Base-by-base conservation (phyloP, 2,888 invertebrate genomes). In the Eristalis arbustorum region DNA sequence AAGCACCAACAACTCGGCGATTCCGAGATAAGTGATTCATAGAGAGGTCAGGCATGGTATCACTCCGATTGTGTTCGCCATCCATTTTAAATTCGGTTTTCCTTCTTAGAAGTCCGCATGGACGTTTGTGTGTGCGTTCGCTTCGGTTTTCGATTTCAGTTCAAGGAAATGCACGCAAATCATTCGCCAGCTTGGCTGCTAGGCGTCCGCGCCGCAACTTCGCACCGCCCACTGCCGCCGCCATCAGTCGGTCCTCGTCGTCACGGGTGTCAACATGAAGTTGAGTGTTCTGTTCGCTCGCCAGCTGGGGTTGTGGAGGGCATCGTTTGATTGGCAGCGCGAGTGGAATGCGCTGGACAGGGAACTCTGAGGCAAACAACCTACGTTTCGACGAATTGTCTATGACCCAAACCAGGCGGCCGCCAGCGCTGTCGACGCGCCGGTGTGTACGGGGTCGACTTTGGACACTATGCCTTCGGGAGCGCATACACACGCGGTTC, bases 21-120 rank as follows among this genome's bases (percentile, higher is more conserved):
- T 79, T 79, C 74, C 64, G 64, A 83, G 72, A 79, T 83, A 74
- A 84, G 79, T 84, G 84, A 84, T 66, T 84, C 84, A 84, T 62
- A 10, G 8, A 73, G 83, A 84, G 84, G 84, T 84, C 84, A 79
- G 66, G 28, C 74, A 79, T 66, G 69, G 79, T 66, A 79, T 76
- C 61, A 62, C 62, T 67, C 34, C 72, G 67, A 80, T 74, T 80
- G 59, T 74, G 64, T 74, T 79, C 74, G 57, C 64, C 73, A 83
- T 61, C 73, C 66, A 71, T 67, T 80, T 71, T 25, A 71, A 66
- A 61, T 14, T 18, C 31, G 28, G n/a, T 31, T 28, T n/a, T 18
- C 49, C 42, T 77, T 79, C 79, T 84, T 18, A 62, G 75, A 84
- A 84, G 56, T 28, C 62, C 71, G 31, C 66, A 22, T 11, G 23